Evolutionary conservation across 2,797 vertebrate species (phyloP).

Genomic region (Helarctos malayanus): DNA sequence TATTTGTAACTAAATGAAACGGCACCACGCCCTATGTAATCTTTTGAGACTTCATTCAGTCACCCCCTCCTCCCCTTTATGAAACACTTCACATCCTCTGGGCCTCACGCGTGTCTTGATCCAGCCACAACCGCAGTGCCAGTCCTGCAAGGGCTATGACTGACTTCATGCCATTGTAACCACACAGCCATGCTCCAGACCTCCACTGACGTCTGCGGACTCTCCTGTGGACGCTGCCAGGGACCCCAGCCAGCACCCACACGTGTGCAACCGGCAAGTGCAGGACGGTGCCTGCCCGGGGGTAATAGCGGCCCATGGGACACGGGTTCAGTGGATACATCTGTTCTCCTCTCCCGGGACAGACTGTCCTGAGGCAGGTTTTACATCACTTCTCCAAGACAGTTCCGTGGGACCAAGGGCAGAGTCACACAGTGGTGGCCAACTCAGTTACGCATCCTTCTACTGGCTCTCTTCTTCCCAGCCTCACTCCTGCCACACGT

Average conservation of each 20-base stretch:
- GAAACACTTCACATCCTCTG: not conserved
- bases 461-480: not conserved
- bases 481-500: not conserved
- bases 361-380: too few species aligned
- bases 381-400: not conserved
- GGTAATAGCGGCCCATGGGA: not conserved
- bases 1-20: not conserved
- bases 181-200: not conserved
- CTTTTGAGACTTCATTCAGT: not conserved
- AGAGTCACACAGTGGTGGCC: not conserved
- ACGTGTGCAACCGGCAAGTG: too few species aligned
- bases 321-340: not conserved
- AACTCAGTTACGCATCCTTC: not conserved
- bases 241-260: not conserved
- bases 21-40: not conserved
- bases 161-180: not conserved
- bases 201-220: not conserved
- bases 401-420: not conserved
- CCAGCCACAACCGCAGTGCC: not conserved
- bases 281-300: not conserved
- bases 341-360: not conserved
- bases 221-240: not conserved
- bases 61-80: not conserved
- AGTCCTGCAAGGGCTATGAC: not conserved
- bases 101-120: not conserved